Evolutionary conservation across 92 coral and sea anemone genomes (phyloP), one percentile per base, ranked within the genome.

Genomic region (Umimayanthus kanabou): DNA sequence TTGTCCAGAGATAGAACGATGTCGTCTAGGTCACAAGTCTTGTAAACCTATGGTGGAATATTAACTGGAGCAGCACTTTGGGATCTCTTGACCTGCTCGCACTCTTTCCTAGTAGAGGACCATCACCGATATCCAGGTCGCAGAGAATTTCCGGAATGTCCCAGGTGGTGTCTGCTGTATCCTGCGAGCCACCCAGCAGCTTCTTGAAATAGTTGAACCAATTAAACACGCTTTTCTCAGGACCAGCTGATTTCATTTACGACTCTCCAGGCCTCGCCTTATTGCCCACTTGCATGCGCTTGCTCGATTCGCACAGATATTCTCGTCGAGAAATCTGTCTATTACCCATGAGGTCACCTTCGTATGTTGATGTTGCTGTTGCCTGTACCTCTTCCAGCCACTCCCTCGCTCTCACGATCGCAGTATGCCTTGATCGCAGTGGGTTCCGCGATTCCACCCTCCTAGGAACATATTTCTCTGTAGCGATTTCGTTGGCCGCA

Each of bases 391-490:
- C n/a, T n/a, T n/a, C n/a, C 20, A 67, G 65, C 42, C 10, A 49
- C 40, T 82, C 87, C 20, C 87, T 82, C 1, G 77, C 26, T 65
- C 23, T 33, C 58, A 66, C 87, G 23, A 82, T 18, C 3, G 15
- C 14, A 4, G 86, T 50, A 13, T 82, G 76, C 10, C 70, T 82
- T 30, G 86, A 82, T 82, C 77, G 2, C 7, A 82, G 33, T 3
- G 87, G 37, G 0, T 37, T 82, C 58, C 78, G 55, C 45, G 53
- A 14, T 8, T 10, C 23, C 6, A 14, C 33, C 42, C 14, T 33
- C 77, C 26, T 67, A 22, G 70, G 64, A 9, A 82, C 77, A 14
- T 18, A 57, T 61, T 33, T 25, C 77, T 66, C 80, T 43, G 80
- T 76, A 4, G 55, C 80, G 4, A 42, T 42, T 76, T 76, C 40